These are phyloP conservation scores for Melinaea menophilus DNA, from an alignment of 2,888 invertebrate species.

Conservation along the genomic window DNA sequence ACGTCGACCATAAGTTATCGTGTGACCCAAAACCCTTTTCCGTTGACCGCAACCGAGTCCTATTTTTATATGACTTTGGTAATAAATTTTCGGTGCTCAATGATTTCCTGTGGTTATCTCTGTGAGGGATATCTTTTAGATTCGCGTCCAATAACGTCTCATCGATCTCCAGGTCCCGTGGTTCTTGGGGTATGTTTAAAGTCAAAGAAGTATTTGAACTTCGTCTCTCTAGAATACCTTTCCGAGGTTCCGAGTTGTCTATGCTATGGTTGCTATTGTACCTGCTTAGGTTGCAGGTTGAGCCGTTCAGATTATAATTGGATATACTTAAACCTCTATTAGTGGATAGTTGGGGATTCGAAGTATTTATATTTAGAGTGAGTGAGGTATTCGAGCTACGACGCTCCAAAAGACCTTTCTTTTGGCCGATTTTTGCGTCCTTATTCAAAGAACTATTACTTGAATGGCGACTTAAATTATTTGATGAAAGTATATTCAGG, in stretches of 20 bases:
- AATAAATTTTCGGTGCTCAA: constrained; percentile 80
- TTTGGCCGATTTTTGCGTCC: constrained; percentile 62
- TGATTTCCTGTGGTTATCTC: constrained; percentile 74
- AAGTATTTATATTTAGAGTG: constrained; percentile 83
- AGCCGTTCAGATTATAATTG: constrained; percentile 73
- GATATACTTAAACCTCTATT: constrained; percentile 71
- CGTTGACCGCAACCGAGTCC: constrained; percentile 52
- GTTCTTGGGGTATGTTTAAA: constrained; percentile 74
- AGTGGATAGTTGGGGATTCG: constrained; percentile 66
- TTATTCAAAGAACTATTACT: constrained; percentile 77
- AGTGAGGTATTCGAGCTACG: constrained; percentile 94
- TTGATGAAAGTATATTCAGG: constrained; percentile 81
- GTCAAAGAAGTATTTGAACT: constrained; percentile 91
- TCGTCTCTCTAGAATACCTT: constrained; percentile 84
- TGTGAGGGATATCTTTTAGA: constrained; percentile 58
- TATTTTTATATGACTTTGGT: constrained; percentile 68
- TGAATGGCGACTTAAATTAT: constrained; percentile 73
- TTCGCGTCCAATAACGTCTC: constrained; percentile 58
- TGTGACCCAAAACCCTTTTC: constrained; percentile 69
- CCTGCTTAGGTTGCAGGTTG: constrained; percentile 69
- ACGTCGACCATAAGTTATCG: constrained; percentile 72
- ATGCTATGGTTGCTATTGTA: constrained; percentile 73
- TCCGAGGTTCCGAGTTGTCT: constrained; percentile 65
- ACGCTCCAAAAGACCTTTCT: constrained; percentile 87
- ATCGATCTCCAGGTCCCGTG: constrained; percentile 68